Conservation (phyloP, 2,113 vertebrate species). For the Cheilinus undulatus region DNA sequence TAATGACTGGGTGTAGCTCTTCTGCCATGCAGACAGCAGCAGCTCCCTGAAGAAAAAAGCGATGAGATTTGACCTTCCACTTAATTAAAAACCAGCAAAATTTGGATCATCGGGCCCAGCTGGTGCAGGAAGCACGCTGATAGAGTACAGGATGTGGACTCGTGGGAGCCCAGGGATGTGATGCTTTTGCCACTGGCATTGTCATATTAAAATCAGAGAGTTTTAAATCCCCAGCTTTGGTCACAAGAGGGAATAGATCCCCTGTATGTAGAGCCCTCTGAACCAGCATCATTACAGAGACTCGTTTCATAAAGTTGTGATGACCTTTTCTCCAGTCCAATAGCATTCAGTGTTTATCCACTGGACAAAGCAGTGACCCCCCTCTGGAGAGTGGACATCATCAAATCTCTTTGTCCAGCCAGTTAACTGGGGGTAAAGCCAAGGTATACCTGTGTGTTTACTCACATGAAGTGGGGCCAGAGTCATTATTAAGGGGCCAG, state of each 20-base stretch:
- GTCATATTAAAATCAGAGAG: constrained; percentile 80
- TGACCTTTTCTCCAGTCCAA: constrained; percentile 56
- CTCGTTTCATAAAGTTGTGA: constrained; percentile 69
- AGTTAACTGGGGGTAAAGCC: neutral
- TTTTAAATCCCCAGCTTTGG: constrained; percentile 42
- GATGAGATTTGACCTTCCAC: constrained; percentile 82
- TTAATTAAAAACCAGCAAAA: constrained; percentile 86
- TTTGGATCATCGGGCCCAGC: constrained; percentile 75
- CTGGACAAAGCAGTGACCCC: constrained; percentile 62
- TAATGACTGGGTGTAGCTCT: constrained; percentile 77
- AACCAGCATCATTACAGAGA: constrained; percentile 58
- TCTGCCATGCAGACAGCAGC: constrained; percentile 74
- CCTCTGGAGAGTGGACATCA: constrained; percentile 26
- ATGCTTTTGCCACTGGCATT: constrained; percentile 81
- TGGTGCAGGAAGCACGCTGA: constrained; percentile 47
- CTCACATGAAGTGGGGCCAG: neutral
- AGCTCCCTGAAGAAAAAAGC: constrained; percentile 78
- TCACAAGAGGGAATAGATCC: constrained; percentile 55
- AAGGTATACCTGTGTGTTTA: neutral
- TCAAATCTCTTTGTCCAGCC: constrained; percentile 19
- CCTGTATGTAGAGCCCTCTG: constrained; percentile 51
- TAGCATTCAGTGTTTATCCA: constrained; percentile 52
- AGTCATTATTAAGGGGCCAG: too few species aligned
- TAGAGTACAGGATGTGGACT: constrained; percentile 52
- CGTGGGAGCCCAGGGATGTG: constrained; percentile 60